Conservation (phyloP, 2,113 vertebrate genomes). For the Laticauda laticaudata region DNA sequence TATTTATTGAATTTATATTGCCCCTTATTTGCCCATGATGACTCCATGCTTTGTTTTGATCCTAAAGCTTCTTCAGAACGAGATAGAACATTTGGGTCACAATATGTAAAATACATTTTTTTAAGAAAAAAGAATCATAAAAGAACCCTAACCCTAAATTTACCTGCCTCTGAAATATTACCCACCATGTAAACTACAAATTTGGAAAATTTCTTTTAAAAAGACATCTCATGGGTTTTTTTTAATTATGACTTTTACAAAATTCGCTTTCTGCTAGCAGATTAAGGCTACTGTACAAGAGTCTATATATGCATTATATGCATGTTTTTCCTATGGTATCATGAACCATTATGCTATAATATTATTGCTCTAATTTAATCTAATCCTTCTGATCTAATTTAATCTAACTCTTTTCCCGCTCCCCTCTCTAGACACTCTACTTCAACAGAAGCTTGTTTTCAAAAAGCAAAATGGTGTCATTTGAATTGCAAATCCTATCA, state of each 20-base stretch:
- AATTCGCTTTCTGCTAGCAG: background rate
- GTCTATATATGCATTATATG: slow-evolving; percentile 3
- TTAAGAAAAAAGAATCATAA: background rate
- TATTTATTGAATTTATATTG: no score
- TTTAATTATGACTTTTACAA: slow-evolving; percentile 9
- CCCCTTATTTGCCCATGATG: no score
- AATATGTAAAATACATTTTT: background rate
- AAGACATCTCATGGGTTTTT: slow-evolving; percentile 21
- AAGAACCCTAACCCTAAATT: background rate
- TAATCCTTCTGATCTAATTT: slow-evolving; percentile 54
- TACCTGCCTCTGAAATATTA: background rate
- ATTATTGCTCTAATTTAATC: slow-evolving; percentile 65
- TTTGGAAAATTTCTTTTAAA: slow-evolving; percentile 19
- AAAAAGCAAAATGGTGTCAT: slow-evolving; percentile 65
- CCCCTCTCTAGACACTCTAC: background rate
- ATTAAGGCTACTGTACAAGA: background rate
- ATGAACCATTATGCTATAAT: slow-evolving; percentile 54
- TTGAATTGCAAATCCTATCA: slow-evolving; percentile 77
- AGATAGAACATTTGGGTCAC: background rate
- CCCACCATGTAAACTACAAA: background rate
- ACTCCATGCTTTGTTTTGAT: no score
- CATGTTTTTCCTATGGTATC: slow-evolving; percentile 53
- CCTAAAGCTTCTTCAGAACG: background rate
- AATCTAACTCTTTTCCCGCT: slow-evolving; percentile 44
- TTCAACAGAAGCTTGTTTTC: slow-evolving; percentile 60